Percentiles rank a stretch among this genome's conserved stretches.
phyloP scores from a whole-genome alignment of 2,888 invertebrate species.

The Glaucopsyche alexis region DNA sequence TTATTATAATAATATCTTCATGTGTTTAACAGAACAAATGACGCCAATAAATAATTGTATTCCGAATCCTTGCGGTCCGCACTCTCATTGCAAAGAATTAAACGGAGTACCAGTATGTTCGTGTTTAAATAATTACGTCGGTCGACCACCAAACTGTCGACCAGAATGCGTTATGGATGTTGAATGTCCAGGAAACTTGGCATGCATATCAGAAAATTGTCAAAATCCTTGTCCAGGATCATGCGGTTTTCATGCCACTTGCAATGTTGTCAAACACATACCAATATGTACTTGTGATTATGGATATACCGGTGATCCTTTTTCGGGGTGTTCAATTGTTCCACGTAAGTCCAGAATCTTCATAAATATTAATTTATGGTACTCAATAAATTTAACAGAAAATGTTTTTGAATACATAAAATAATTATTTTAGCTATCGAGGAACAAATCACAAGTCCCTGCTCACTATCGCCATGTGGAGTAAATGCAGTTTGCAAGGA shows the following conservation, averaged over 20 bases:
- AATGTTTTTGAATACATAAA: conserved; percentile 15
- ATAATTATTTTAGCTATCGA: conserved; percentile 72
- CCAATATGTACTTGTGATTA: conserved; percentile 86
- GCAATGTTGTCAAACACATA: conserved; percentile 84
- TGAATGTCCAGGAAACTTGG: conserved; percentile 86
- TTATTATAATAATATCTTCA: conserved; percentile 24
- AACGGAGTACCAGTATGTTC: conserved; percentile 86
- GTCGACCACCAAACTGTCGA: conserved; percentile 88
- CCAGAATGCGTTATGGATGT: conserved; percentile 87
- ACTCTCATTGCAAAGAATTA: conserved; percentile 85
- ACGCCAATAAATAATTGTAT: conserved; percentile 81
- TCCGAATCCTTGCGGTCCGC: conserved; percentile 88
- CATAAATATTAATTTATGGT: conserved; percentile 32
- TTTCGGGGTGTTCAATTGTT: conserved; percentile 84
- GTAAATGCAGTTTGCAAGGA: conserved; percentile 92
- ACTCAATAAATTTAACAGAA: not conserved
- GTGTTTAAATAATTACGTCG: conserved; percentile 86
- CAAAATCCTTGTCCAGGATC: conserved; percentile 87
- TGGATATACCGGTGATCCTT: conserved; percentile 88
- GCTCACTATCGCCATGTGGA: conserved; percentile 92
- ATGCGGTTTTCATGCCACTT: conserved; percentile 86
- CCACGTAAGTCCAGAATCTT: conserved; percentile 73
- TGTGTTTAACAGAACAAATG: conserved; percentile 61
- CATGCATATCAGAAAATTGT: conserved; percentile 86
- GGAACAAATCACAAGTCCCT: conserved; percentile 80